A percentile compares a stretch with the other conserved stretches of the same genome.
Conservation (phyloP, 2,113 vertebrate genomes). For the Emydura subglobosa region DNA sequence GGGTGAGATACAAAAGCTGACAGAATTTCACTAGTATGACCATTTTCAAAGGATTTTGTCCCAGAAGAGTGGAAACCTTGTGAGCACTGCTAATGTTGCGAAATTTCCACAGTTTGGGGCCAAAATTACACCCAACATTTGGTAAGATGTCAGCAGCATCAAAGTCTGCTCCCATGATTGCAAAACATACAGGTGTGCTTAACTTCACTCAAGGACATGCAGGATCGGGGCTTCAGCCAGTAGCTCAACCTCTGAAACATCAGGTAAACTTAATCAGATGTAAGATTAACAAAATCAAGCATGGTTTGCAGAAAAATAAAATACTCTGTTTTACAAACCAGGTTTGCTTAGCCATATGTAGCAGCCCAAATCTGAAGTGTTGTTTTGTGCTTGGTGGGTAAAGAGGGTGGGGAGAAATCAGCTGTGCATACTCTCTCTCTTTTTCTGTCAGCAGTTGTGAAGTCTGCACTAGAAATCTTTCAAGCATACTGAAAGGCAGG, state of each 20-base stretch:
- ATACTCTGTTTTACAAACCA: rapidly evolving
- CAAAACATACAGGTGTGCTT: constrained; percentile 20
- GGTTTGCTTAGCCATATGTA: background rate
- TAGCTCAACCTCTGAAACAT: rapidly evolving
- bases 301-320: rapidly evolving
- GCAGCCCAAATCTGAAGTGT: background rate
- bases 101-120: background rate
- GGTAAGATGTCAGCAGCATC: rapidly evolving
- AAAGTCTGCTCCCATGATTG: background rate
- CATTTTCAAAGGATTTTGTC: background rate
- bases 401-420: constrained; percentile 19
- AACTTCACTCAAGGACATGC: background rate
- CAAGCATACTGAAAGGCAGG: background rate
- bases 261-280: rapidly evolving
- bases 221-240: rapidly evolving
- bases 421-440: background rate
- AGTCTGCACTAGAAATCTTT: constrained; percentile 16
- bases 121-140: background rate
- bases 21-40: background rate
- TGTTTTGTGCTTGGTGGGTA: rapidly evolving
- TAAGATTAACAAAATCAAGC: rapidly evolving
- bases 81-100: rapidly evolving
- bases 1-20: background rate
- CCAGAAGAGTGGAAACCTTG: rapidly evolving
- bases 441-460: background rate